Evolutionary conservation across 2,888 invertebrate species (phyloP).

Genomic region (Chydorus sphaericus): DNA sequence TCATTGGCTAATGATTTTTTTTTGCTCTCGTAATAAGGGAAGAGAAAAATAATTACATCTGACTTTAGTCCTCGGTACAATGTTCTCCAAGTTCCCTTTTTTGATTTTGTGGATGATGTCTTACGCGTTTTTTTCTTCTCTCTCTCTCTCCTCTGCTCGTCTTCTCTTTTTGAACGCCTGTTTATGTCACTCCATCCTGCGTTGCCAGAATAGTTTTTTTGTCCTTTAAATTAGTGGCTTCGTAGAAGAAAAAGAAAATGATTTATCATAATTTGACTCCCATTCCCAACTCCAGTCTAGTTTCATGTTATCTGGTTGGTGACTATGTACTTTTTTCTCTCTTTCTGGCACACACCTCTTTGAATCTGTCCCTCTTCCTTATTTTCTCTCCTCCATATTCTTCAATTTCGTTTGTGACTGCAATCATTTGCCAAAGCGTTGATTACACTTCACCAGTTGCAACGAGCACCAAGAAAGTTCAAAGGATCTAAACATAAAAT

Average conservation of each 20-base stretch:
- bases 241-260: neutral
- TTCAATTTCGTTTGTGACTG: constrained; percentile 8
- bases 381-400: constrained; percentile 1
- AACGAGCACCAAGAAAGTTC: neutral
- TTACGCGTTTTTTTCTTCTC: constrained; percentile 3
- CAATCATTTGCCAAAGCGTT: constrained; percentile 8
- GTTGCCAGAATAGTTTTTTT: neutral
- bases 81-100: neutral
- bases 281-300: constrained; percentile 3
- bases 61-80: neutral
- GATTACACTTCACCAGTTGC: constrained; percentile 7
- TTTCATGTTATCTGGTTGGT: constrained; percentile 8
- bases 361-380: neutral
- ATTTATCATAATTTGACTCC: constrained; percentile 6
- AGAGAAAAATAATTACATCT: no score
- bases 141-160: neutral
- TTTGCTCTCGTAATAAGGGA: neutral
- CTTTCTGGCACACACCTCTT: neutral
- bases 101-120: no score
- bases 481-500: no score
- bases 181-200: neutral
- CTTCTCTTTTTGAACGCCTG: constrained; percentile 1
- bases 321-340: neutral
- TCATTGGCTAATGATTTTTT: neutral
- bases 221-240: neutral